Base-by-base conservation (phyloP, 2,797 vertebrate species). In the Diplodus puntazzo region DNA sequence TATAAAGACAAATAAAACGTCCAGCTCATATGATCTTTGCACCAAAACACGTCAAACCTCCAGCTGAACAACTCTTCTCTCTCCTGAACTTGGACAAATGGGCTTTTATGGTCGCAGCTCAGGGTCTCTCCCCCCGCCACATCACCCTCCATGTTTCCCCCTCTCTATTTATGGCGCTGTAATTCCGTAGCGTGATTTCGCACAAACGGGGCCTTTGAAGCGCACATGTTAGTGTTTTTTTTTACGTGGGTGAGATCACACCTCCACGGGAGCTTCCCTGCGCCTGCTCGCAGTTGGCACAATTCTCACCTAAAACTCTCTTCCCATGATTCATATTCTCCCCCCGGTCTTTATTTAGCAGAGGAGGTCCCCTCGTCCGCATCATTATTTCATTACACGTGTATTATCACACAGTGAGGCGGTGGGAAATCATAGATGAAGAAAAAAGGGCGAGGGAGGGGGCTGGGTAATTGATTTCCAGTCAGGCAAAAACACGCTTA, bases 181-280 rank as follows among this genome's bases (percentile, higher is more conserved):
- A 52, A 81, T 80, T 54, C 78, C 20, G 70, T 63, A 18, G 58
- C 39, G 63, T 57, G 83, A 85, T 86, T 73, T 69, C 72, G 84
- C 87, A 85, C 75, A 75, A 75, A 48, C 64, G 39, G 68, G 20
- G 34, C 53, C 42, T 89, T 85, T 87, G 87, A 86, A 82, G 79
- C 84, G 78, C 85, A 71, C 86, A 83, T 84, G 88, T 89, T 92
- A 85, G 43, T 90, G 83, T n/a, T 25, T 79, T 87, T 92, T 92
- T 92, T 92, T 82, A 76, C 76, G 67, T 85, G 89, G 83, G 89
- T 89, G 88, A 90, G 90, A 89, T 93, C 89, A 89, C 92, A 93
- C 89, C 89, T 94, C 90, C 81, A 73, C 90, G 30, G 89, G 90
- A 89, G 84, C 75, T 85, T 89, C 81, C 87, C 83, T 81, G 87